phyloP scores from a whole-genome alignment of 2,888 invertebrate species.

The Hydraecia micacea region DNA sequence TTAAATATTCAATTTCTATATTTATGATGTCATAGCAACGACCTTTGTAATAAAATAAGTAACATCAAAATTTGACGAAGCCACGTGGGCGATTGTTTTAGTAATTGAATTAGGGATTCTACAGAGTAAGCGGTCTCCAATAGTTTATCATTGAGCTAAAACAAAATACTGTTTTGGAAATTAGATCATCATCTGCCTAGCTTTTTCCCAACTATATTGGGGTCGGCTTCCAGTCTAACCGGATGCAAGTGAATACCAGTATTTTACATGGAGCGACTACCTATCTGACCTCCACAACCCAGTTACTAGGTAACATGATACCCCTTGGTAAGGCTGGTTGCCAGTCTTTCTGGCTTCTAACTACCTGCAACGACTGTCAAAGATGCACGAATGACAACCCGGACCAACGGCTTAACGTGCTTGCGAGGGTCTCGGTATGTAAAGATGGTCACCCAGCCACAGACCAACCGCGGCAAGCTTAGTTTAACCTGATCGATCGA shows the following conservation, averaged over 20 bases:
- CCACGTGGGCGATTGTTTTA: conserved; percentile 18
- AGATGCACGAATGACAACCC: no score
- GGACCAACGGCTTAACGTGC: no score
- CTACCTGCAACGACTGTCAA: no score
- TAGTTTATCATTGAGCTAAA: background rate
- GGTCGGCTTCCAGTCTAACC: background rate
- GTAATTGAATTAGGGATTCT: conserved; percentile 21
- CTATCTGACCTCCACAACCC: no score
- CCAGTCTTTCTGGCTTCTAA: no score
- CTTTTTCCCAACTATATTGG: background rate
- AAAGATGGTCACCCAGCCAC: no score
- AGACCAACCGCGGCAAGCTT: no score
- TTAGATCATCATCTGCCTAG: background rate
- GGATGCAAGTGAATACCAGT: background rate
- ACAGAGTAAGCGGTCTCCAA: background rate
- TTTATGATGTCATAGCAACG: conserved; percentile 55
- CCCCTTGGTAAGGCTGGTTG: no score
- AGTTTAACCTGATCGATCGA: no score
- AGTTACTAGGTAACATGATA: no score
- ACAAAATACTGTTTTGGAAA: background rate
- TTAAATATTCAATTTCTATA: conserved; percentile 43
- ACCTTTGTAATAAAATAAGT: conserved; percentile 42
- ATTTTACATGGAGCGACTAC: no score
- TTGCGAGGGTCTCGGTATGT: no score
- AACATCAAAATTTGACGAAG: conserved; percentile 27